These are phyloP conservation scores for Sycophila sp. DNA, from an alignment of 1,140 invertebrate genomes.

Conservation along the genomic window DNA sequence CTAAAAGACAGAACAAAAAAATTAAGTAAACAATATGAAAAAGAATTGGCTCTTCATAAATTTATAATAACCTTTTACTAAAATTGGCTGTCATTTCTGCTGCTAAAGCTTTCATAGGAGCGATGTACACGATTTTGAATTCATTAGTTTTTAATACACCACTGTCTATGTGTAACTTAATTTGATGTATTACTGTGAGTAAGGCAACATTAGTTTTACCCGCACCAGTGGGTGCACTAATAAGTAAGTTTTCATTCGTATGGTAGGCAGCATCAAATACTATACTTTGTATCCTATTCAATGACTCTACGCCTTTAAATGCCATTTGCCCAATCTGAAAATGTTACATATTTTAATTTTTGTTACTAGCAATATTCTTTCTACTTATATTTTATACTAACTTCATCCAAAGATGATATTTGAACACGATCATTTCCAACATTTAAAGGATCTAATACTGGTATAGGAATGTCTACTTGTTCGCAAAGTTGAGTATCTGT, in stretches of 20 bases:
- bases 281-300: conserved; percentile 96
- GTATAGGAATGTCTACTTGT: conserved; percentile 88
- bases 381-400: conserved; percentile 52
- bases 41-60: neutral
- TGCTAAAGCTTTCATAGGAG: conserved; percentile 99
- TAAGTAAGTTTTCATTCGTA: conserved; percentile 96
- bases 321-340: conserved; percentile 82
- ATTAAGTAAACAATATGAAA: neutral
- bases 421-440: conserved; percentile 78
- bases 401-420: conserved; percentile 82
- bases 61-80: conserved; percentile 71
- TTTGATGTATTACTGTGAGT: conserved; percentile 89
- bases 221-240: conserved; percentile 95
- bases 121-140: conserved; percentile 99
- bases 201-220: conserved; percentile 99
- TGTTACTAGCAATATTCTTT: too few species aligned
- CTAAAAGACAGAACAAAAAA: conserved; percentile 36
- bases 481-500: conserved; percentile 81
- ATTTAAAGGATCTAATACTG: conserved; percentile 71
- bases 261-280: conserved; percentile 96
- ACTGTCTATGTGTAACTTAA: conserved; percentile 85
- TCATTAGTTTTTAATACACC: conserved; percentile 87
- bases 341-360: conserved; percentile 29
- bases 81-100: conserved; percentile 98
- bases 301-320: conserved; percentile 84